Conservation (phyloP, 1,140 invertebrate species). For the Archivesica marissinica region DNA sequence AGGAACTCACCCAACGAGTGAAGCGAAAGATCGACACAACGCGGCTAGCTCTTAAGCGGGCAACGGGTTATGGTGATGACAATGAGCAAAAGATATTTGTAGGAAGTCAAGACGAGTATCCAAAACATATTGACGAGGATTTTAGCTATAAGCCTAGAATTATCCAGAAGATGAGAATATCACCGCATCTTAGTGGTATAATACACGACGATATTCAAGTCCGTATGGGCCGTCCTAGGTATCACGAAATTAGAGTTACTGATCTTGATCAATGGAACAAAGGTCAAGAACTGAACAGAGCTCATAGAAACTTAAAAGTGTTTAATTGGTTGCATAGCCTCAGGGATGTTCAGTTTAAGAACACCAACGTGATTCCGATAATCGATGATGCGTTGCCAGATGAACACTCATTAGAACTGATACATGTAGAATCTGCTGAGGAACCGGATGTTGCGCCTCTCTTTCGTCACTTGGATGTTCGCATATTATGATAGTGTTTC, state of each 20-base stretch:
- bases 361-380: slow-evolving; percentile 47
- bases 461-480: slow-evolving; percentile 44
- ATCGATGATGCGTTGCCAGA: slow-evolving; percentile 62
- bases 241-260: slow-evolving; percentile 73
- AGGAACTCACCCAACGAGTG: slow-evolving; percentile 73
- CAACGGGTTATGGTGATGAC: slow-evolving; percentile 72
- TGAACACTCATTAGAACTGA: slow-evolving; percentile 49
- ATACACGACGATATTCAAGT: slow-evolving; percentile 76
- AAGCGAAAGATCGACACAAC: slow-evolving; percentile 70
- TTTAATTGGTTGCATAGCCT: slow-evolving; percentile 80
- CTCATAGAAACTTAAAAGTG: slow-evolving; percentile 77
- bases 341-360: slow-evolving; percentile 69
- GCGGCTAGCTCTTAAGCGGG: slow-evolving; percentile 68
- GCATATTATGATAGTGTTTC: slow-evolving; percentile 31
- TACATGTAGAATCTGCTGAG: slow-evolving; percentile 73
- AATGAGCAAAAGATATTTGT: slow-evolving; percentile 63
- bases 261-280: slow-evolving; percentile 75
- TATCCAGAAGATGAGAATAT: slow-evolving; percentile 74
- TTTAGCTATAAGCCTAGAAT: slow-evolving; percentile 69
- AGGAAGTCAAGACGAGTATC: slow-evolving; percentile 70
- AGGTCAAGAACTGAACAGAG: slow-evolving; percentile 68
- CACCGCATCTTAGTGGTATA: slow-evolving; percentile 75
- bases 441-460: slow-evolving; percentile 75
- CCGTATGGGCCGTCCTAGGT: slow-evolving; percentile 77
- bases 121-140: slow-evolving; percentile 68